Evolutionary conservation across 2,888 invertebrate genomes (phyloP).

Genomic region (Chymomyza amoena): DNA sequence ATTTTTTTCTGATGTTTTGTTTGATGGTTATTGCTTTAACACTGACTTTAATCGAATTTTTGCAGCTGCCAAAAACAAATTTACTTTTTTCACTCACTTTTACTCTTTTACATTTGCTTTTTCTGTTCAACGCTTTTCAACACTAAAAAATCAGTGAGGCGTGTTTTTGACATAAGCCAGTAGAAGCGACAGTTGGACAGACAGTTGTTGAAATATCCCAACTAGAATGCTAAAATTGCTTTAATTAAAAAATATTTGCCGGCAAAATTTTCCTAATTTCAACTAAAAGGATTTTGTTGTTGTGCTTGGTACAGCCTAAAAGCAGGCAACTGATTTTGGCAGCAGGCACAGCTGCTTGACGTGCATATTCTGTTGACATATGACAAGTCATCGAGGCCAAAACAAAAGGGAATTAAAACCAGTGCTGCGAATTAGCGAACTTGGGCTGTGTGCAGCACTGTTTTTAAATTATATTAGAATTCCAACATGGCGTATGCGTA

Average conservation of each 20-base stretch:
- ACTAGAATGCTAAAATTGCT: constrained; percentile 32
- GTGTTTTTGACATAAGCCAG: constrained; percentile 62
- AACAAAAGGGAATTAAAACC: constrained; percentile 44
- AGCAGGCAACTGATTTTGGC: constrained; percentile 32
- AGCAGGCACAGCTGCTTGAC: constrained; percentile 28
- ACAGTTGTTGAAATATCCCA: constrained; percentile 28
- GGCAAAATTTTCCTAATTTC: constrained; percentile 62
- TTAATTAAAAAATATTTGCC: constrained; percentile 67
- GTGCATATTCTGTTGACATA: constrained; percentile 50
- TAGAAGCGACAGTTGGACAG: constrained; percentile 2
- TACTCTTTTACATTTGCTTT: neutral
- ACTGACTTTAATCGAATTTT: constrained; percentile 50
- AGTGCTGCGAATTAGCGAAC: constrained; percentile 3
- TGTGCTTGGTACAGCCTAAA: neutral
- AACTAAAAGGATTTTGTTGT: constrained; percentile 47
- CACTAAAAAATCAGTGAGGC: constrained; percentile 56
- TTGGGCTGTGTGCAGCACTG: neutral
- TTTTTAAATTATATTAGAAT: neutral
- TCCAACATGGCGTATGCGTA: constrained; percentile 35
- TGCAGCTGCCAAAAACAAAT: constrained; percentile 48
- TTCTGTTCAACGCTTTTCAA: neutral
- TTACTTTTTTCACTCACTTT: constrained; percentile 7
- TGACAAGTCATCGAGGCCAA: constrained; percentile 65
- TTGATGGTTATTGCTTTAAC: too few relatives aligned
- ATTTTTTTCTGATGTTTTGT: too few relatives aligned